Evolutionary conservation across 2,113 vertebrate species (phyloP), one percentile per base, ranked within the genome.

Genomic region (Globicephala melas): DNA sequence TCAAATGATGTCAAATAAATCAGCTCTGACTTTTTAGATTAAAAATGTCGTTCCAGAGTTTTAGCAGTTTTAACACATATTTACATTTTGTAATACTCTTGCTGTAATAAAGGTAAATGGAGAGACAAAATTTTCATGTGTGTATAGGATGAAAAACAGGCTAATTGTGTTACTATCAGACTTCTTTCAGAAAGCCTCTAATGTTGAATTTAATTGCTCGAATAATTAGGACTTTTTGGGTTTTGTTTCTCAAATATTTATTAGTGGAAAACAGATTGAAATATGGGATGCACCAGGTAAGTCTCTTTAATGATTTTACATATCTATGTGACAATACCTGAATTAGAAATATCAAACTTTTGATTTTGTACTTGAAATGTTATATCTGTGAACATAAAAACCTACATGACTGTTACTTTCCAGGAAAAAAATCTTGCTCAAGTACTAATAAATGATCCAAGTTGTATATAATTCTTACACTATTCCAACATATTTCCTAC

Each of bases 201-300:
- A 44, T 58, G 11, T 53, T 96, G n/a, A 82, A 82, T 91, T 98
- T 96, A 96, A 96, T 89, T 85, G 76, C 33, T 89, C 63, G 38
- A 86, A 36, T 17, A 87, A 36, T 91, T 67, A 70, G 12, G 25
- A 91, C 4, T 73, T 94, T 44, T 21, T 7, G 25, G 5, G 7
- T 95, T 94, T 95, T 70, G 33, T 79, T 96, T 96, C 81, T 68
- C n/a, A 97, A 41, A 65, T 81, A 85, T 2, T 17, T 44, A 53
- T 84, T 65, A 93, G 33, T 60, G 26, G 20, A 96, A 96, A 95
- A 67, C 28, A 92, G 9, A 73, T 23, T 53, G 12, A 92, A 95
- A 76, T 58, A 2, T 50, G 11, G 8, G 11, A 10, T 73, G 7
- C 33, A 70, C 6, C 23, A 93, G 76, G 55, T 53, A 86, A 62